Conservation (phyloP, 1,140 invertebrate species). For the Neodiprion fabricii region DNA sequence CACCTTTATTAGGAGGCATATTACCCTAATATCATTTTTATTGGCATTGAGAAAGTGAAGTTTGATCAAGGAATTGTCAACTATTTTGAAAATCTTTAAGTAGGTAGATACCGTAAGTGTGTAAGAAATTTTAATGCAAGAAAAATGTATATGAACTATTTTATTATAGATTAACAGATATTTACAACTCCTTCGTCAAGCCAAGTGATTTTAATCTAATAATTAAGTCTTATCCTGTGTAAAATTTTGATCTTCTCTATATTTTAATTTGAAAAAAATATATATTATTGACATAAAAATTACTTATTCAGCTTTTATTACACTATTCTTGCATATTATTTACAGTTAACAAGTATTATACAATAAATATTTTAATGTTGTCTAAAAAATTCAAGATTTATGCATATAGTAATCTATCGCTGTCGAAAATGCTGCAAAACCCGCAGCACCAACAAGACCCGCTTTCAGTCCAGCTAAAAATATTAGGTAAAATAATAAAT, state of each 20-base stretch:
- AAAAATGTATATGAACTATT: conserved; percentile 28
- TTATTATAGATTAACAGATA: conserved; percentile 16
- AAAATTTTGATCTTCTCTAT: conserved; percentile 13
- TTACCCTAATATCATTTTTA: no score
- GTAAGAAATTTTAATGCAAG: conserved; percentile 25
- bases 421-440: conserved; percentile 96
- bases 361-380: not conserved
- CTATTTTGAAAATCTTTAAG: conserved; percentile 26
- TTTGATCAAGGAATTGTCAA: no score
- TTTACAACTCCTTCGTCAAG: no score
- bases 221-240: not conserved
- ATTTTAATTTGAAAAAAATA: no score
- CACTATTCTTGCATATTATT: not conserved
- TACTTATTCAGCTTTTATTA: no score
- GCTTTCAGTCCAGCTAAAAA: conserved; percentile 91
- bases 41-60: no score
- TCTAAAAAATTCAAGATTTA: conserved; percentile 28
- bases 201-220: not conserved
- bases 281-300: no score
- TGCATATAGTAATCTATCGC: conserved; percentile 95
- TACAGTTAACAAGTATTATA: not conserved
- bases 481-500: conserved; percentile 36
- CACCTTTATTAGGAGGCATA: no score
- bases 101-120: conserved; percentile 37
- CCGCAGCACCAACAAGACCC: conserved; percentile 88